Conservation (phyloP, 2,888 invertebrate species). For the Keiferia lycopersicella region DNA sequence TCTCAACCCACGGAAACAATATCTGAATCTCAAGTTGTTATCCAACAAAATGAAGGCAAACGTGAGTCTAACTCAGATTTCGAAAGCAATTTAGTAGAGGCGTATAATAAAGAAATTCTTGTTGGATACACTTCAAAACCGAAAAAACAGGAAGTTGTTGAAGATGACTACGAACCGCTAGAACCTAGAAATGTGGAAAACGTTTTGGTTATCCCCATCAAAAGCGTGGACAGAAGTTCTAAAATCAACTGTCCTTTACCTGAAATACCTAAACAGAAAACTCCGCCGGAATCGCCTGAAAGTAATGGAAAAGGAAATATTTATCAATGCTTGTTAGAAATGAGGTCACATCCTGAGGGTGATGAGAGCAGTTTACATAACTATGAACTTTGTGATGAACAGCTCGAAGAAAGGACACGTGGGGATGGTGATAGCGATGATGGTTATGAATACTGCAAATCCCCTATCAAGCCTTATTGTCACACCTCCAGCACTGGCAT, state of each 20-base stretch:
- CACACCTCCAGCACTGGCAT: constrained; percentile 68
- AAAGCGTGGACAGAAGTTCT: constrained; percentile 55
- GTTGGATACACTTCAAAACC: constrained; percentile 62
- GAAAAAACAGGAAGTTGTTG: constrained; percentile 49
- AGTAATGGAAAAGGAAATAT: constrained; percentile 58
- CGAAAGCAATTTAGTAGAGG: constrained; percentile 72
- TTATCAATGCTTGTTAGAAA: constrained; percentile 73
- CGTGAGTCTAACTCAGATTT: constrained; percentile 61
- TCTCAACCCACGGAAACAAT: constrained; percentile 38
- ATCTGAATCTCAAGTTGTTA: constrained; percentile 28
- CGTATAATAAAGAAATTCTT: constrained; percentile 70
- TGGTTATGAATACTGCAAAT: constrained; percentile 77
- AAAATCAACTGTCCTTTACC: constrained; percentile 77
- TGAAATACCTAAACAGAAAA: constrained; percentile 64
- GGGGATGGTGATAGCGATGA: constrained; percentile 76
- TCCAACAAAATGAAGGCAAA: constrained; percentile 37
- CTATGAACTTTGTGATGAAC: constrained; percentile 75
- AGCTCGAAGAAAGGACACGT: constrained; percentile 68
- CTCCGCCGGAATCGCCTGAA: constrained; percentile 37
- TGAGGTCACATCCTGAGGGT: constrained; percentile 75
- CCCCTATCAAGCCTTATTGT: constrained; percentile 71
- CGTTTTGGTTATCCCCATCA: constrained; percentile 62
- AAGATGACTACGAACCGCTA: constrained; percentile 74
- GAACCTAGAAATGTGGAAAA: constrained; percentile 64
- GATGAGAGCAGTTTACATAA: constrained; percentile 77